Evolutionary conservation across 2,113 vertebrate species (phyloP).

Genomic region (Actenoides lindsayi): DNA sequence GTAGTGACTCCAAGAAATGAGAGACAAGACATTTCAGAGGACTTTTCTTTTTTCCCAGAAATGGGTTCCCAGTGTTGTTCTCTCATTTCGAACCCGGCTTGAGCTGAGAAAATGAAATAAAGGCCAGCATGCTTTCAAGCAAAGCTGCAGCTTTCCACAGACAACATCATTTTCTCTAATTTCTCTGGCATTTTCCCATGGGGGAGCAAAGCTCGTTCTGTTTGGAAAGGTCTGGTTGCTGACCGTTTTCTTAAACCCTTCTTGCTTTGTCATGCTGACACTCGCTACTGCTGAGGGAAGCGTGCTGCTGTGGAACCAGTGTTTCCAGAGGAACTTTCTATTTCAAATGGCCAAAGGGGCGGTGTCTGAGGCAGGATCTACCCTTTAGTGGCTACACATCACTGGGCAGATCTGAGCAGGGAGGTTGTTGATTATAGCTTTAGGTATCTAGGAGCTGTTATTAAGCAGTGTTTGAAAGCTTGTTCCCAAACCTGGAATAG

Average conservation of each 20-base stretch:
- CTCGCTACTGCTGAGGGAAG: background rate
- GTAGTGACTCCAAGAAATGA: background rate
- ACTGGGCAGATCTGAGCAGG: background rate
- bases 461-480: background rate
- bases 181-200: background rate
- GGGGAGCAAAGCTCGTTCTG: background rate
- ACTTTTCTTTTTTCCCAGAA: background rate
- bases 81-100: background rate
- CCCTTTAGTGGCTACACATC: background rate
- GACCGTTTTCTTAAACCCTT: background rate
- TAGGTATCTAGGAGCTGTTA: background rate
- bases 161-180: background rate
- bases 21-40: background rate
- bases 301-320: rapidly evolving
- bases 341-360: background rate
- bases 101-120: background rate
- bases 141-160: background rate
- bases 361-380: background rate
- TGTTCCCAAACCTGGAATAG: background rate
- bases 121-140: background rate
- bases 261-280: background rate
- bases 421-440: background rate
- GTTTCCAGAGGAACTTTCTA: background rate
- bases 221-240: background rate
- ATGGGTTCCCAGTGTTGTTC: background rate